These are phyloP conservation scores for Brachionus rotundiformis DNA, from an alignment of 1,140 invertebrate species.

Conservation along the genomic window DNA sequence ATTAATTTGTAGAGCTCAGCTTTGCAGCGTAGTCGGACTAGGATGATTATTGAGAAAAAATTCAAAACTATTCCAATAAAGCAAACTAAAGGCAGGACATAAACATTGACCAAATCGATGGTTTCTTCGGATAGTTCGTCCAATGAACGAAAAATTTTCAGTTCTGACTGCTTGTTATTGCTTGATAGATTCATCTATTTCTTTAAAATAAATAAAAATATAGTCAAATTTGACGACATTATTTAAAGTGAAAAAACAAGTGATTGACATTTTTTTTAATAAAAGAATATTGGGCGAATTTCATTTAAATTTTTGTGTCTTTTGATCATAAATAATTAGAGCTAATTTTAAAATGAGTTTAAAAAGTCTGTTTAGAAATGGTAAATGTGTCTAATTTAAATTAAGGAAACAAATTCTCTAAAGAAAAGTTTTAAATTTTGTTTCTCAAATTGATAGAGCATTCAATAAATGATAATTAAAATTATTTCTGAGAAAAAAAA, in stretches of 20 bases:
- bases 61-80: slow-evolving; percentile 34
- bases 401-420: not conserved
- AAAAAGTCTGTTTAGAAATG: not conserved
- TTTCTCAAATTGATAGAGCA: not conserved
- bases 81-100: slow-evolving; percentile 7
- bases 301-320: not conserved
- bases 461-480: not conserved
- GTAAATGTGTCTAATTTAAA: not conserved
- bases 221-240: not conserved
- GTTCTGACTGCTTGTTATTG: not conserved
- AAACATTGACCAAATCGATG: slow-evolving; percentile 34
- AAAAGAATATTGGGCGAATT: not conserved
- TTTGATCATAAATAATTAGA: slow-evolving; percentile 4
- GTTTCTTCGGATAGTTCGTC: not conserved
- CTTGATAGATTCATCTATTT: not conserved
- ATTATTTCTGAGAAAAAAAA: not conserved
- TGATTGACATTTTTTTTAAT: not conserved
- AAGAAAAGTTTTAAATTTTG: not conserved
- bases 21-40: not conserved
- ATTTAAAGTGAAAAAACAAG: not conserved
- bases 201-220: not conserved
- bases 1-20: slow-evolving; percentile 8
- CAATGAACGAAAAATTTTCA: not conserved
- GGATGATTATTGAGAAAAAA: not conserved
- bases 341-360: not conserved